Percentiles rank a stretch among this genome's conserved stretches.
Conservation (phyloP, 2,888 invertebrate species). For the Slavum lentiscoides region DNA sequence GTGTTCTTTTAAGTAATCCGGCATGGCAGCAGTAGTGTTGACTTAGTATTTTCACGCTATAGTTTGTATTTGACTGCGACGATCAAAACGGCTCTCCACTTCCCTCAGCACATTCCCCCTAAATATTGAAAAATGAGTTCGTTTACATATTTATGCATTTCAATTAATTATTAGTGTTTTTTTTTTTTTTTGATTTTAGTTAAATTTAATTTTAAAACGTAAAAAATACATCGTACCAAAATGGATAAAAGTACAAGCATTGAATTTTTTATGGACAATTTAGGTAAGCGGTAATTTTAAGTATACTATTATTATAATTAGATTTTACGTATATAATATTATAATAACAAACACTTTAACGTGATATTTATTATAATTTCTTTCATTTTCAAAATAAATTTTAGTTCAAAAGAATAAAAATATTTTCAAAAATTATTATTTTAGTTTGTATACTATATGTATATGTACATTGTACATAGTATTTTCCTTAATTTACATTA, state of each 20-base stretch:
- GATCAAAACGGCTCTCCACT: conserved; percentile 27
- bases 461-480: too few species aligned
- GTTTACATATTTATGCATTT: not conserved
- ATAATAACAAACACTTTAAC: not conserved
- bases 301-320: not conserved
- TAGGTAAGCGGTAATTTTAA: conserved; percentile 20
- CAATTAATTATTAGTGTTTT: not conserved
- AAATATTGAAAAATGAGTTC: conserved; percentile 16
- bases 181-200: conserved; percentile 17
- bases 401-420: conserved; percentile 1
- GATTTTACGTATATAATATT: not conserved
- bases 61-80: conserved; percentile 27
- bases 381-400: not conserved
- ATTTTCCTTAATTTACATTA: too few species aligned
- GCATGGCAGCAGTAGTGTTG: conserved; percentile 34
- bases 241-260: conserved; percentile 38
- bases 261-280: conserved; percentile 34
- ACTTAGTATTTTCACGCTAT: conserved; percentile 24
- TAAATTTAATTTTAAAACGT: conserved; percentile 6
- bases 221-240: conserved; percentile 7
- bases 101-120: conserved; percentile 3
- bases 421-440: not conserved
- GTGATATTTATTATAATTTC: not conserved
- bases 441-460: not conserved
- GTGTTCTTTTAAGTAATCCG: conserved; percentile 47